phyloP scores from a whole-genome alignment of 2,113 vertebrate genomes.

The Sceloporus tristichus region DNA sequence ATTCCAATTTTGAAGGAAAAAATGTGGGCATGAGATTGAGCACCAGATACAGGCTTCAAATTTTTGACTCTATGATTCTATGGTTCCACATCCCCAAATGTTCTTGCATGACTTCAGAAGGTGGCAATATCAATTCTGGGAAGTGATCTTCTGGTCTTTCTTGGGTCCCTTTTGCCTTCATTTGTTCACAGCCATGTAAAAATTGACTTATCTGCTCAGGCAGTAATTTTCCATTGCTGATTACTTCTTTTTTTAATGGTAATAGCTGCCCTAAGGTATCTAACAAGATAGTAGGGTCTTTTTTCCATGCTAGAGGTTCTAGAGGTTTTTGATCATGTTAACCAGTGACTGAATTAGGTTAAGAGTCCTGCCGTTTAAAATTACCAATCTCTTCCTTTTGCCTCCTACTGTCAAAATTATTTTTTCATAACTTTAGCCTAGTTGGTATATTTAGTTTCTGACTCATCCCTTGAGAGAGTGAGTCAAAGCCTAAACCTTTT shows the following conservation, averaged over 20 bases:
- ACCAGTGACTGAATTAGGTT: conserved; percentile 68
- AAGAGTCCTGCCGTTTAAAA: conserved; percentile 54
- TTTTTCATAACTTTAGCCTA: conserved; percentile 64
- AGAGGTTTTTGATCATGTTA: conserved; percentile 61
- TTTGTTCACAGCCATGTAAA: neutral
- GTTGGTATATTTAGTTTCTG: conserved; percentile 79
- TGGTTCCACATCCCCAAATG: neutral
- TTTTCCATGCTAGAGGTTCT: conserved; percentile 32
- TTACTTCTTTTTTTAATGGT: neutral
- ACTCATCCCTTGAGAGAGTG: conserved; percentile 76
- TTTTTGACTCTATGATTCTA: too few relatives aligned
- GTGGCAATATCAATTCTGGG: too few relatives aligned
- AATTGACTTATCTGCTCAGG: conserved; percentile 14
- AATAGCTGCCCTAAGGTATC: conserved; percentile 31
- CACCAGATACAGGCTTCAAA: too few relatives aligned
- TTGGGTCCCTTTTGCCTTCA: neutral
- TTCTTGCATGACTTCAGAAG: neutral
- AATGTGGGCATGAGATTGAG: too few relatives aligned
- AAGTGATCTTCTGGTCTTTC: neutral
- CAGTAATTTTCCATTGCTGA: neutral
- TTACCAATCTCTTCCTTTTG: conserved; percentile 55
- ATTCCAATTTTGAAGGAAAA: too few relatives aligned
- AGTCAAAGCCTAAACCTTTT: conserved; percentile 71
- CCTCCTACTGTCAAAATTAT: conserved; percentile 56
- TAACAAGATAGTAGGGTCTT: conserved; percentile 7